Evolutionary conservation across 1,140 invertebrate species (phyloP).

Genomic region (Lethrus apterus): DNA sequence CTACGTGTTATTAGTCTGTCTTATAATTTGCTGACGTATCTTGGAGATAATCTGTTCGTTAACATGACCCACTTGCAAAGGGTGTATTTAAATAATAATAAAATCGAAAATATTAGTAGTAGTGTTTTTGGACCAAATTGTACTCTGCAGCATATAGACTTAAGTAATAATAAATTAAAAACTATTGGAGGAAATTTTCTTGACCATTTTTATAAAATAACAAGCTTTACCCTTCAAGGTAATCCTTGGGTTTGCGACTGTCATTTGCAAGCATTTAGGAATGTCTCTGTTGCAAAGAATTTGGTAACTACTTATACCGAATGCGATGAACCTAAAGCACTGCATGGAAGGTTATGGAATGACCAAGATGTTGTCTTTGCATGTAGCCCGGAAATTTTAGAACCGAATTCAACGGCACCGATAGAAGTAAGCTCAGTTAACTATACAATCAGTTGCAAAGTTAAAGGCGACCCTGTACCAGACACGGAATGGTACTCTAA

Average conservation of each 20-base stretch:
- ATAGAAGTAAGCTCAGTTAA: constrained; percentile 57
- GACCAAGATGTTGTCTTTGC: constrained; percentile 68
- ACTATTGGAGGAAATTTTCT: constrained; percentile 35
- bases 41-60: constrained; percentile 70
- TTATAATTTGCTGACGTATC: constrained; percentile 60
- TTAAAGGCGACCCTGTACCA: constrained; percentile 66
- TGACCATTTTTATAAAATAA: constrained; percentile 52
- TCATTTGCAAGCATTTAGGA: constrained; percentile 65
- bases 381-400: constrained; percentile 67
- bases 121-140: constrained; percentile 65
- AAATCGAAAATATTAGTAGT: constrained; percentile 57
- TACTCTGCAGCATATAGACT: constrained; percentile 55
- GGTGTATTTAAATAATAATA: constrained; percentile 68
- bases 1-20: constrained; percentile 64
- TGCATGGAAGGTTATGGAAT: constrained; percentile 63
- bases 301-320: constrained; percentile 62
- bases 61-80: constrained; percentile 65
- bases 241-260: constrained; percentile 90
- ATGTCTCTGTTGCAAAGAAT: constrained; percentile 65
- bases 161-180: constrained; percentile 64
- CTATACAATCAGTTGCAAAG: constrained; percentile 68
- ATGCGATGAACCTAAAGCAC: constrained; percentile 58
- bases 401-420: constrained; percentile 45
- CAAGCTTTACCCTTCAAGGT: constrained; percentile 66
- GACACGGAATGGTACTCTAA: constrained; percentile 69